Base-by-base conservation (phyloP, 2,797 vertebrate genomes). In the Poecilia velifera region DNA sequence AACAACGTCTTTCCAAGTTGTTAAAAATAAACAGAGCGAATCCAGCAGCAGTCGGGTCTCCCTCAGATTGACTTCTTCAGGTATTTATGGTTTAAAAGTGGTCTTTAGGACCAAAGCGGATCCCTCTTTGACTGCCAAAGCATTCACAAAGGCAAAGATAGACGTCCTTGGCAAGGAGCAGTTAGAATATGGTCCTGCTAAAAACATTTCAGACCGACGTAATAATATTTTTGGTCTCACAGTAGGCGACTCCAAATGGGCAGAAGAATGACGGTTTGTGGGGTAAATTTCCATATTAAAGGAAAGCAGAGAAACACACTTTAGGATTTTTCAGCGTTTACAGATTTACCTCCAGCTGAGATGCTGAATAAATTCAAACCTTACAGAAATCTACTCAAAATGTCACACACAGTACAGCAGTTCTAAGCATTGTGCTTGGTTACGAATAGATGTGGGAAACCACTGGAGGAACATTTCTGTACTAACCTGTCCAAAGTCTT, bases 211-310 rank as follows among this genome's bases (percentile, higher is more conserved):
- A 72, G 28, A 34, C 45, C 2, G 45, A 72, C 31, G 71, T 49
- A 72, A 72, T 72, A 47, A 49, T 72, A 47, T 47, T 72, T 49
- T 72, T 49, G 45, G 71, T 72, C 45, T 72, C 71, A 49, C 71
- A 72, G 71, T 72, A 34, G 71, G 71, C 20, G 45, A 66, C 28
- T 34, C 57, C 34, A 41, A 53, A 53, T 57, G 73, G 31, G 46
- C 51, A 55, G 22, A 74, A 55, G 34, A 49, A 73, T 57, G 34
- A 28, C 46, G 25, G 49, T 74, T 41, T 51, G 73, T 53, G 31
- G 49, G 49, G 49, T 51, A n/a, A 41, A 74, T 74, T 74, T 74
- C 73, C 73, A 74, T 74, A 74, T 74, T 51, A 53, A 74, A 43
- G 20, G 51, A 36, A 74, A 74, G 31, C 49, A 74, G 73, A 55